Evolutionary conservation across 2,113 vertebrate genomes (phyloP).

Genomic region (Pterophyllum scalare): DNA sequence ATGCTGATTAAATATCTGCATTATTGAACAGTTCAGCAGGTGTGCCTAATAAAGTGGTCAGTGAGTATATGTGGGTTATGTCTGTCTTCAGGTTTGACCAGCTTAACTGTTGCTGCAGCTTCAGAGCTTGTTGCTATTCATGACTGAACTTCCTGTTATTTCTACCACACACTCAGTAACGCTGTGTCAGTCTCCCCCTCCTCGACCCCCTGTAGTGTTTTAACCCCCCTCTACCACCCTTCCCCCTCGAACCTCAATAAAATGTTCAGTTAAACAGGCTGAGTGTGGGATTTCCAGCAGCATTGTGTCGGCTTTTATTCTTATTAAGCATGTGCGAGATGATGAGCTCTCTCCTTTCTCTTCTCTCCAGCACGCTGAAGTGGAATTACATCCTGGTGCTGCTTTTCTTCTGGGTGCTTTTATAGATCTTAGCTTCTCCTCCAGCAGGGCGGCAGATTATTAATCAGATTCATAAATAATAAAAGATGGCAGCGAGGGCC

Average conservation of each 20-base stretch:
- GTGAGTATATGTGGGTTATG: background rate
- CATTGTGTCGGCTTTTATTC: conserved; percentile 54
- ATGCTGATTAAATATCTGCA: background rate
- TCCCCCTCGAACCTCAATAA: conserved; percentile 40
- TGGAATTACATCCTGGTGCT: conserved; percentile 55
- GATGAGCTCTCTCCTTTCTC: conserved; percentile 51
- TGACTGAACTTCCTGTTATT: background rate
- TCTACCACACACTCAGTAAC: background rate
- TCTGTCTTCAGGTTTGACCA: background rate
- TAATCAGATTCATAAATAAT: conserved; percentile 82
- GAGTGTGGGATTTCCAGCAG: conserved; percentile 28
- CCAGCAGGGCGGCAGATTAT: conserved; percentile 65
- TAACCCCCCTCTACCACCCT: background rate
- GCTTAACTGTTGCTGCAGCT: background rate
- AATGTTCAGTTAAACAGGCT: conserved; percentile 56
- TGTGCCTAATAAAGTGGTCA: background rate
- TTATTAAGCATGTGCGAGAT: conserved; percentile 61
- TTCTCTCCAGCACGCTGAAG: conserved; percentile 32
- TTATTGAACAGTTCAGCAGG: background rate
- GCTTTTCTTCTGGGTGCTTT: conserved; percentile 60
- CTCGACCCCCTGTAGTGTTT: background rate
- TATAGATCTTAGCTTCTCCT: conserved; percentile 60
- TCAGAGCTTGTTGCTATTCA: background rate
- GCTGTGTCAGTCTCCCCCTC: background rate
- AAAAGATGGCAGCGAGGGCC: conserved; percentile 62